Evolutionary conservation across 2,888 invertebrate genomes (phyloP), one percentile per base, ranked within the genome.

Genomic region (Plutella xylostella): DNA sequence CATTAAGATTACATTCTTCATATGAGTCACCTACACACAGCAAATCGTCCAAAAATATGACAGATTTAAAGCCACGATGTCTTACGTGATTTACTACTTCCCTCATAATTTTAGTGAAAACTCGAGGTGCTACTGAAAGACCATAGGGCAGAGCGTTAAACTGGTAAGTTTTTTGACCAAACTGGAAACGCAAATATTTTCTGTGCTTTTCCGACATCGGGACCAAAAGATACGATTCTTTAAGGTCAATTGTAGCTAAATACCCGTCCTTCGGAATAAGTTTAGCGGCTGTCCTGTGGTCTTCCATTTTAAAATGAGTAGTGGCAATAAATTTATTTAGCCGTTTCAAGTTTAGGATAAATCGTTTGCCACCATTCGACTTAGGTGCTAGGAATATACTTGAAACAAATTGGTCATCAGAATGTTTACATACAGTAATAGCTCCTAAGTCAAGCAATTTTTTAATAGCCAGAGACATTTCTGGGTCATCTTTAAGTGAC

Each of bases 341-440:
- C 7, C 20, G 15, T 49, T 56, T n/a, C n/a, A n/a, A n/a, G n/a
- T n/a, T n/a, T n/a, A n/a, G n/a, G n/a, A n/a, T n/a, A n/a, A n/a
- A n/a, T 57, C 42, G 19, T 37, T 46, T 37, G 12, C 12, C 15
- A 15, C 56, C 46, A 25, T 52, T 47, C 18, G 51, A 45, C 50
- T 53, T 48, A 38, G 51, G 55, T 37, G 49, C 48, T 45, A 53
- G 46, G 48, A 55, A 57, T 46, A 51, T 42, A 33, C 34, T 22
- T 7, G 55, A 55, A 12, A 57, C n/a, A 38, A 54, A 55, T 45
- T 58, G 54, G 15, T 42, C 47, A n/a, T 47, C 22, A 34, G 25
- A 42, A 28, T 21, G 33, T 11, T 11, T 2, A 22, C 45, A 45
- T 25, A 5, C 12, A 7, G 5, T 33, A 28, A 45, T 37, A 14